Percentiles rank a stretch among this genome's conserved stretches.
These are phyloP conservation scores for Peromyscus maniculatus DNA, from an alignment of 2,113 vertebrate genomes.

Conservation along the genomic window DNA sequence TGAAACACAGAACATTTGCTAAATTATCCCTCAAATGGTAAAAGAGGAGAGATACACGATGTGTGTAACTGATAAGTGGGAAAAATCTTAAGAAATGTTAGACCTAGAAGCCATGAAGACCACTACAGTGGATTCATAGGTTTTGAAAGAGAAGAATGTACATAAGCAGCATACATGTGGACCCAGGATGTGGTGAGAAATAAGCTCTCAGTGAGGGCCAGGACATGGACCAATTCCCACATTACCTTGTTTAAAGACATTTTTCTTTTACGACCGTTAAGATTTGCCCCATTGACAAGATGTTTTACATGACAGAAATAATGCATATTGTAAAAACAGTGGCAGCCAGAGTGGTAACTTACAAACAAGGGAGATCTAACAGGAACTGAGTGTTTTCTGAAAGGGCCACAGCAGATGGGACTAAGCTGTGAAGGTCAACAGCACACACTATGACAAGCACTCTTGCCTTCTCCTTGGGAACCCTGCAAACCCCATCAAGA, in stretches of 20 bases:
- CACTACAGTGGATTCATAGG: background rate
- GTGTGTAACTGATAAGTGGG: background rate
- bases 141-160: slow-evolving; percentile 8
- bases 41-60: background rate
- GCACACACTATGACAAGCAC: background rate
- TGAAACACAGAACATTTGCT: background rate
- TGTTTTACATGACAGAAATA: slow-evolving; percentile 19
- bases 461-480: background rate
- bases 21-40: background rate
- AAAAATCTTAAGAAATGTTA: background rate
- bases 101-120: background rate
- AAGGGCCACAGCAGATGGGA: slow-evolving; percentile 34
- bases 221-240: background rate
- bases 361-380: background rate
- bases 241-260: background rate
- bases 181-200: background rate
- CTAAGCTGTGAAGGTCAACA: background rate
- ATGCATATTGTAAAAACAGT: slow-evolving; percentile 1
- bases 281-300: slow-evolving; percentile 4
- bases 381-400: slow-evolving; percentile 9
- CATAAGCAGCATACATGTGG: background rate
- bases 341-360: slow-evolving; percentile 7
- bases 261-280: slow-evolving; percentile 14
- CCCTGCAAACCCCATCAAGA: background rate
- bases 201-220: background rate